Evolutionary conservation across 2,797 vertebrate genomes (phyloP), one percentile per base, ranked within the genome.

Genomic region (Gymnothorax reevesii): DNA sequence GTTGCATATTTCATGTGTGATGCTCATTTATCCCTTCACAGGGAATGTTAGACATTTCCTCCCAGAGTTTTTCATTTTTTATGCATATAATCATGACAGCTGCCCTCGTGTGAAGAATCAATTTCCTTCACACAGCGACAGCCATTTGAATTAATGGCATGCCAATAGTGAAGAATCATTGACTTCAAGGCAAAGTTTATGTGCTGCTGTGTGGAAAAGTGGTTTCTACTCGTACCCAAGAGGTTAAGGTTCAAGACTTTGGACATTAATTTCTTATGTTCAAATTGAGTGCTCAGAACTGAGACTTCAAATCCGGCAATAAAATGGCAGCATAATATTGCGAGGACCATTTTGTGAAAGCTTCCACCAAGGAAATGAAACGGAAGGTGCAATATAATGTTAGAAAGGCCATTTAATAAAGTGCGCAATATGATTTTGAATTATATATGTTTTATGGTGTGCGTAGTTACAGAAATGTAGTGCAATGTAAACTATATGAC

Each of bases 101-200:
- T 90, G 85, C 77, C 27, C 60, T 69, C 0, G 83, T 84, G 87
- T 84, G 69, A 86, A 82, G 64, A 89, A 86, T 87, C 86, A 86
- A 83, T 85, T 57, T 83, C 20, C 64, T 57, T 85, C 27, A 75
- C 55, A 85, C 83, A 71, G 17, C 52, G 7, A 64, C 59, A 83
- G 64, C 52, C n/a, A 69, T 57, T 75, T 83, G 49, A 62, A 60
- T 52, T 62, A 62, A 86, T 83, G 59, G 83, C 27, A 62, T 83
- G 62, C 57, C 15, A 7, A 13, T 20, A 52, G 75, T 79, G 49
- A 52, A 42, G 75, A 54, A 79, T 79, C 75, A 79, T 79, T 54
- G 49, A 79, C 75, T 54, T 3, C 1, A 79, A 52, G 52, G 75
- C 52, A 49, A 79, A 79, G 13, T 22, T 52, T 79, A 20, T 79